phyloP scores from a whole-genome alignment of 2,888 invertebrate genomes.

The Julus scanicus region DNA sequence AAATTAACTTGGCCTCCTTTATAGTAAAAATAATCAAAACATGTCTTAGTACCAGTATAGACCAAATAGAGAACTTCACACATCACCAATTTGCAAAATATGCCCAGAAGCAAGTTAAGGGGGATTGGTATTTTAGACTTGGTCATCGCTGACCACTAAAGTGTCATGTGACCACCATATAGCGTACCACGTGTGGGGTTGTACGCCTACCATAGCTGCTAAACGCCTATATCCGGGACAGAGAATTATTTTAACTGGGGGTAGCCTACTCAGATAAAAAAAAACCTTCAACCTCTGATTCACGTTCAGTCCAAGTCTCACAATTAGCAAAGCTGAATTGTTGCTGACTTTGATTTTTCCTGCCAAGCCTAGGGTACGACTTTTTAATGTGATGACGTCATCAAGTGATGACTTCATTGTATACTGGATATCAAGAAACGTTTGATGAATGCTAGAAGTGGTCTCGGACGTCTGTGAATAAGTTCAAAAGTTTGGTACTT shows the following conservation, averaged over 20 bases:
- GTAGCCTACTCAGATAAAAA: neutral
- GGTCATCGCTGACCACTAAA: neutral
- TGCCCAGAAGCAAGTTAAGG: no score
- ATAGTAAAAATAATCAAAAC: no score
- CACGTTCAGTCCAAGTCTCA: neutral
- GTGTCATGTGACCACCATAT: no score
- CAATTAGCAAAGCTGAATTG: neutral
- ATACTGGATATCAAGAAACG: neutral
- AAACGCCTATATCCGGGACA: conserved; percentile 26
- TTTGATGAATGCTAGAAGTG: neutral
- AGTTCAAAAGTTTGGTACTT: neutral
- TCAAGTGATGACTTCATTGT: conserved; percentile 11
- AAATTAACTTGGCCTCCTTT: no score
- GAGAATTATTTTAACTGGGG: conserved; percentile 12
- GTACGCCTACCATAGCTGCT: neutral
- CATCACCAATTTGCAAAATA: no score
- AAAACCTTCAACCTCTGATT: conserved; percentile 21
- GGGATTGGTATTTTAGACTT: neutral
- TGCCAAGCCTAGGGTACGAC: neutral
- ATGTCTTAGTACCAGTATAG: no score
- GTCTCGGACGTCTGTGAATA: neutral
- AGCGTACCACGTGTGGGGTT: neutral
- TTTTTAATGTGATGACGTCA: conserved; percentile 23
- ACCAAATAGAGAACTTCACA: no score
- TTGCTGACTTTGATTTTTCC: conserved; percentile 19